These are phyloP conservation scores for Thalpophila matura DNA, from an alignment of 2,888 invertebrate species.

Conservation along the genomic window DNA sequence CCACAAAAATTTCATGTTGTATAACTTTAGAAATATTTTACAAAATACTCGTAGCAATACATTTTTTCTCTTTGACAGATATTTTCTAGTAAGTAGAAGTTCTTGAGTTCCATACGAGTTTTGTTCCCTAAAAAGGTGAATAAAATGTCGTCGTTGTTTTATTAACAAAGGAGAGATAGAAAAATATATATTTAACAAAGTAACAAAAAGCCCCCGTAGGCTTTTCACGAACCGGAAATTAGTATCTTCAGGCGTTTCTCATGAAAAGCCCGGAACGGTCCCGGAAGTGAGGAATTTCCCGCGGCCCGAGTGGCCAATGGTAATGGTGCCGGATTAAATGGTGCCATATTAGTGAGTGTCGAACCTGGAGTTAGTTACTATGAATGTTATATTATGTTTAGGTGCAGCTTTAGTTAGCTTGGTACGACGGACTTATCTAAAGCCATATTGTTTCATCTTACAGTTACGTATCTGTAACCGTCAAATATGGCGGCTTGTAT, in stretches of 20 bases:
- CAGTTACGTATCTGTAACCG: no score
- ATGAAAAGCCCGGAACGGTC: conserved; percentile 67
- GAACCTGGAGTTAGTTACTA: conserved; percentile 24
- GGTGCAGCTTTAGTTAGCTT: no score
- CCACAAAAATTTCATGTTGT: no score
- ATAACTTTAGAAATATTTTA: no score
- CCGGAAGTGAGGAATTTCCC: conserved; percentile 80
- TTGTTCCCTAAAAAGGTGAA: background rate
- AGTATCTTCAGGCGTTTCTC: conserved; percentile 76
- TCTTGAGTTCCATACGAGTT: background rate
- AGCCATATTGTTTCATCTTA: no score
- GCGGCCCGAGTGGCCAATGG: conserved; percentile 69
- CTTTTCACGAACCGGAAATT: conserved; percentile 78
- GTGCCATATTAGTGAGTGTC: conserved; percentile 47
- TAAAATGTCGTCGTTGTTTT: conserved; percentile 16
- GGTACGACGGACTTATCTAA: no score
- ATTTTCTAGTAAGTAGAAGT: no score
- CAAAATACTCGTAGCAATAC: no score
- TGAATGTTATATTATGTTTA: background rate
- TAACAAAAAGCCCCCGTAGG: conserved; percentile 66
- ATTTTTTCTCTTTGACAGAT: no score
- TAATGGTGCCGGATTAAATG: conserved; percentile 69
- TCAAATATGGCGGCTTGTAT: no score
- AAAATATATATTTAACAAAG: conserved; percentile 64
- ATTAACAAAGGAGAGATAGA: conserved; percentile 36